A percentile compares a stretch with the other conserved stretches of the same genome.
Conservation (phyloP, 2,888 invertebrate species). For the Pterostichus madidus region DNA sequence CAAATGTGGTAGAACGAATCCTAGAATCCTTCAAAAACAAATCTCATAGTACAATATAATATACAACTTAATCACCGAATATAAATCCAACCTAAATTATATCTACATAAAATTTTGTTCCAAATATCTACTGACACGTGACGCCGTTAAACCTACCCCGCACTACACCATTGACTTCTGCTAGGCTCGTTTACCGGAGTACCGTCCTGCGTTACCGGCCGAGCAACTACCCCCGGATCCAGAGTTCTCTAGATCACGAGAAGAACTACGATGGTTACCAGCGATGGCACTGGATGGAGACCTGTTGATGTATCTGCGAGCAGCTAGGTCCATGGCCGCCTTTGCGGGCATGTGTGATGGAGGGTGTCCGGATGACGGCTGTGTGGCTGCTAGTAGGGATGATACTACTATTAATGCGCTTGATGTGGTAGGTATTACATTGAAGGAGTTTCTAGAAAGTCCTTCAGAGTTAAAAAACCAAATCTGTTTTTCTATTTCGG, state of each 20-base stretch:
- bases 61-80: too few relatives aligned
- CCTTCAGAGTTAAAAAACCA: too few relatives aligned
- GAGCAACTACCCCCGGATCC: constrained; percentile 80
- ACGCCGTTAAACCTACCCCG: neutral
- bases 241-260: constrained; percentile 81
- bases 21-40: too few relatives aligned
- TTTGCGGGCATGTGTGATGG: constrained; percentile 99
- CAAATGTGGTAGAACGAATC: too few relatives aligned
- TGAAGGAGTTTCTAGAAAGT: too few relatives aligned
- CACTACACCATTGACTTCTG: too few relatives aligned
- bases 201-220: constrained; percentile 78
- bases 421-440: constrained; percentile 84
- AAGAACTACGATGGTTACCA: constrained; percentile 97
- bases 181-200: constrained; percentile 76
- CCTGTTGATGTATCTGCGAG: constrained; percentile 97
- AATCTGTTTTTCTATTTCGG: too few relatives aligned
- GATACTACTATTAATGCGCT: constrained; percentile 98
- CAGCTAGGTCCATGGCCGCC: constrained; percentile 98
- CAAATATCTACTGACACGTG: neutral
- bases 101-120: too few relatives aligned
- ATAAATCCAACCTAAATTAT: too few relatives aligned
- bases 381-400: constrained; percentile 97
- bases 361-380: constrained; percentile 97
- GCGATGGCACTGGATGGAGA: constrained; percentile 96
- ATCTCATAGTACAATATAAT: too few relatives aligned